Evolutionary conservation across 1,140 invertebrate genomes (phyloP), one percentile per base, ranked within the genome.

Genomic region (Venturia canescens): DNA sequence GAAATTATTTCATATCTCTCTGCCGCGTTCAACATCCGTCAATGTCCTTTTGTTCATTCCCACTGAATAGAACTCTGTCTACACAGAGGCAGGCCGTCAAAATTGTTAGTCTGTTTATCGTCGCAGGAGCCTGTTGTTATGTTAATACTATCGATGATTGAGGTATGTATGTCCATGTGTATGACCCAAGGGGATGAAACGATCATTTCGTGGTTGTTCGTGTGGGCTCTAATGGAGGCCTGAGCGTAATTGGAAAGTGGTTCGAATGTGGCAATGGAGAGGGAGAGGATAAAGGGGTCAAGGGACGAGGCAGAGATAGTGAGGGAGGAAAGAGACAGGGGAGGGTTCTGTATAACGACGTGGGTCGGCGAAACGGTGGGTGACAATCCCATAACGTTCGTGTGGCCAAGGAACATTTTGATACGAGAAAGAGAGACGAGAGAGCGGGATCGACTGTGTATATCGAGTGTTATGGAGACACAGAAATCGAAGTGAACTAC

Each of bases 351-450:
- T 44, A 44, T 57, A 5, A 23, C 21, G 21, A 57, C 53, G 3
- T 57, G 18, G 53, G 4, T 13, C 3, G n/a, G n/a, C 3, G n/a
- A 11, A 13, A 16, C n/a, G 69, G 31, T 71, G 6, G 84, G 78
- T 83, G 86, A 87, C 84, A 86, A 87, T 86, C 76, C 79, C 80
- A 85, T 85, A 86, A 84, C 66, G 80, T 71, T 74, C 63, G 76
- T 57, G 48, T 23, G 44, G 71, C 48, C 31, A 74, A 38, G 21
- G 11, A 74, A 23, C 38, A 50, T 1, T 6, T 57, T 74, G 4
- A 15, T 53, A 16, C 15, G 53, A 57, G 38, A 57, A 23, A n/a
- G 53, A 57, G 53, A 57, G 53, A 57, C 18, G 44, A 70, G 48
- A 38, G 3, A 50, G 26, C 27, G 27, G 21, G 15, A 34, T 7